These are phyloP conservation scores for Philopedon plagiatum DNA, from an alignment of 2,888 invertebrate genomes.

Conservation along the genomic window DNA sequence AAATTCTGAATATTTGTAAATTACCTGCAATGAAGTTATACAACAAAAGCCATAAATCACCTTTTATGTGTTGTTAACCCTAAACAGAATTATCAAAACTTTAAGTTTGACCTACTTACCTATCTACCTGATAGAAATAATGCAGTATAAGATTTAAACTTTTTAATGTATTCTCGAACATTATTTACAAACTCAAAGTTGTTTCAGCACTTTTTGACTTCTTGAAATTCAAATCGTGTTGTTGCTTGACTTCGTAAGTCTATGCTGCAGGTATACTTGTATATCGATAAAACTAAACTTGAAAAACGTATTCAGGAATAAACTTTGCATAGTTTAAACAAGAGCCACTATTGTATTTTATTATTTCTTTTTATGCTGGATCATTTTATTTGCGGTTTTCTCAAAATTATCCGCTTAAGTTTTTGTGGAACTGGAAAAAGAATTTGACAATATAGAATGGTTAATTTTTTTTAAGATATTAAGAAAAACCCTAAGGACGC, in stretches of 20 bases:
- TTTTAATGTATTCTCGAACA: slow-evolving; percentile 27
- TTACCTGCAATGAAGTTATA: no score
- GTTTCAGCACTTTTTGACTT: slow-evolving; percentile 28
- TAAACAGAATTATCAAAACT: no score
- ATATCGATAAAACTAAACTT: slow-evolving; percentile 43
- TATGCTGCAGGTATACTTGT: slow-evolving; percentile 26
- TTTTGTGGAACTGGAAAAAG: no score
- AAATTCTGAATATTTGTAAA: no score
- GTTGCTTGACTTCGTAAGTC: slow-evolving; percentile 36
- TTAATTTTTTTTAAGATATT: no score
- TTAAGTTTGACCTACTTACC: neutral
- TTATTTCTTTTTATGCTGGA: no score
- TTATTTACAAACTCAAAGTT: slow-evolving; percentile 37
- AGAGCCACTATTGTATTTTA: neutral
- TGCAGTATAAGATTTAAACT: slow-evolving; percentile 25
- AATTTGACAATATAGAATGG: no score
- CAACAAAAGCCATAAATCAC: no score
- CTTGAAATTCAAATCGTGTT: slow-evolving; percentile 48
- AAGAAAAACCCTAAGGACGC: no score
- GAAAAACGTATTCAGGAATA: slow-evolving; percentile 32
- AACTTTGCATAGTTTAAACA: slow-evolving; percentile 11
- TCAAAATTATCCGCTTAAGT: no score
- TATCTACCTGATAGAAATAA: neutral
- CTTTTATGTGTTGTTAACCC: no score
- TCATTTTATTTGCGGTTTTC: no score